Evolutionary conservation across 2,888 invertebrate species (phyloP), one percentile per base, ranked within the genome.

Genomic region (Cartodere bifasciata): DNA sequence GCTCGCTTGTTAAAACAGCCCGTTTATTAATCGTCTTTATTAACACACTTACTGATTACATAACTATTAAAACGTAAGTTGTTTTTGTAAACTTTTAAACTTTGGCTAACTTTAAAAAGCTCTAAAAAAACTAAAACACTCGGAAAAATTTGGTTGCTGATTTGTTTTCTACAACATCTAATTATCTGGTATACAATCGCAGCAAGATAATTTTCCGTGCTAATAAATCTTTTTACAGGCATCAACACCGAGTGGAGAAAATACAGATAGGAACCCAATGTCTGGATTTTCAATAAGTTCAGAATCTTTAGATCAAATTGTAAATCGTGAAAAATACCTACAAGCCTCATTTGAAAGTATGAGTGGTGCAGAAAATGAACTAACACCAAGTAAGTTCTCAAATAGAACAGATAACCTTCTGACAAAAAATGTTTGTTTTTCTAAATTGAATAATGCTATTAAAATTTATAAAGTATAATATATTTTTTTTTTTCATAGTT

Each of bases 161-260:
- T n/a, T n/a, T n/a, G n/a, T n/a, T n/a, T n/a, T n/a, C n/a, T n/a
- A n/a, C n/a, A n/a, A n/a, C n/a, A n/a, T n/a, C n/a, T n/a, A n/a
- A n/a, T n/a, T n/a, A n/a, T n/a, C n/a, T n/a, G n/a, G n/a, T n/a
- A n/a, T n/a, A n/a, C n/a, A n/a, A n/a, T n/a, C n/a, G n/a, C n/a
- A n/a, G n/a, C n/a, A 16, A 16, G 7, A 25, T 29, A 16, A 16
- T 17, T 26, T 24, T 13, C 24, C 7, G 16, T 16, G 3, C 2
- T 13, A 23, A 6, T 22, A 15, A 23, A 27, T 38, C 29, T 34
- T 31, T 27, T 42, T 31, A 0, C 49, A 71, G 62, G 77, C 74
- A 5, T 85, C 86, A 1, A 85, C 85, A 1, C 85, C 85, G 0
- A 85, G 84, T 35, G 82, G 80, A 1, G 81, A 82, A 49, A 77